Conservation (phyloP, 2,797 vertebrate species). For the Clamator glandarius region DNA sequence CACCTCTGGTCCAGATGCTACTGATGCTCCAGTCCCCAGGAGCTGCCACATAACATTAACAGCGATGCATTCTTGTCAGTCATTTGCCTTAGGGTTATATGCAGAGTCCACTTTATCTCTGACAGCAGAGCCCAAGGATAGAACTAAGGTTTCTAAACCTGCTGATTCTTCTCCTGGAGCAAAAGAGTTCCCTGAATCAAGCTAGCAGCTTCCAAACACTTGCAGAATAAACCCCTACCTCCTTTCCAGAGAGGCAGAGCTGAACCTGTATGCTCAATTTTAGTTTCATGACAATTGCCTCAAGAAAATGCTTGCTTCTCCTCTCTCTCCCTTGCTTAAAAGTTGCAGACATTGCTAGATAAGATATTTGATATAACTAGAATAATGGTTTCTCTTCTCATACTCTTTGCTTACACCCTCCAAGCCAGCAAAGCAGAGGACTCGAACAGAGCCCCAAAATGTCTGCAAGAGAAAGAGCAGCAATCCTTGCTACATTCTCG, state of each 20-base stretch:
- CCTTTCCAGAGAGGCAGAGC: not conserved
- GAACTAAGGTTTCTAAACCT: not conserved
- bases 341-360: not conserved
- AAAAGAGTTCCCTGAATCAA: not conserved
- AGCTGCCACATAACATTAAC: not conserved
- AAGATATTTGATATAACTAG: not conserved
- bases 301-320: not conserved
- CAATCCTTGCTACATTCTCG: not conserved
- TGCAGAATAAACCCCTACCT: not conserved
- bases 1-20: not conserved
- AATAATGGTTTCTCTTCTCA: not conserved
- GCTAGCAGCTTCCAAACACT: not conserved
- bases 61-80: accelerated
- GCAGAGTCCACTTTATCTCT: not conserved
- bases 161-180: not conserved
- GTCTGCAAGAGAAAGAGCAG: not conserved
- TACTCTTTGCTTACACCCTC: not conserved
- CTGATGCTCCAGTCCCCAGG: not conserved
- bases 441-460: not conserved
- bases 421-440: not conserved
- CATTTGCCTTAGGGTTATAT: not conserved
- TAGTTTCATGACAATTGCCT: not conserved
- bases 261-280: not conserved
- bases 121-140: not conserved
- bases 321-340: not conserved